Percentiles rank a stretch among this genome's conserved stretches.
phyloP scores from a whole-genome alignment of 1,140 invertebrate species.

The Druon quercuslanigerum region DNA sequence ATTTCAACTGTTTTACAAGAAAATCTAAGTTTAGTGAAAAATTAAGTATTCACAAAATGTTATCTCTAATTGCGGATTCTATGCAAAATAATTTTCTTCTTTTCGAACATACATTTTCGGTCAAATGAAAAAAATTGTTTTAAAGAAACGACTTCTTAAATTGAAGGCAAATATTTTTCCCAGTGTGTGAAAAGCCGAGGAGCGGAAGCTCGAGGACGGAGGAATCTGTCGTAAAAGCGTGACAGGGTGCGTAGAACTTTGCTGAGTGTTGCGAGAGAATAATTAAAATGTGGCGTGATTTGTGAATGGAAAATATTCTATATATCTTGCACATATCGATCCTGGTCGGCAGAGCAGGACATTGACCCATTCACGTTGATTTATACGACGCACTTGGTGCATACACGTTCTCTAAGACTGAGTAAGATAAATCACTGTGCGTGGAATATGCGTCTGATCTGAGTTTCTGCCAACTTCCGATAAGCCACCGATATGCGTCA shows the following conservation, averaged over 20 bases:
- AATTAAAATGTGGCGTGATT: slow-evolving; percentile 52
- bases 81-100: too few relatives aligned
- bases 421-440: slow-evolving; percentile 45
- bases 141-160: too few relatives aligned
- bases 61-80: too few relatives aligned
- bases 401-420: slow-evolving; percentile 20
- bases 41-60: too few relatives aligned
- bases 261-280: background rate
- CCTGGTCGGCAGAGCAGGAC: slow-evolving; percentile 27
- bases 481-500: slow-evolving; percentile 48
- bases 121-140: too few relatives aligned
- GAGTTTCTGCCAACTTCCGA: slow-evolving; percentile 48
- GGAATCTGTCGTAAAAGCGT: background rate
- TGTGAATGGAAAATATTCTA: slow-evolving; percentile 56
- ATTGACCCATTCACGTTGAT: slow-evolving; percentile 55
- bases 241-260: background rate
- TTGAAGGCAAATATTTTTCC: too few relatives aligned
- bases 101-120: too few relatives aligned
- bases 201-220: background rate
- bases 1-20: too few relatives aligned
- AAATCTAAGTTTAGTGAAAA: too few relatives aligned
- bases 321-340: slow-evolving; percentile 42
- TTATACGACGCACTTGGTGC: slow-evolving; percentile 45
- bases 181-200: background rate
- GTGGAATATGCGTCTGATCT: slow-evolving; percentile 49